Base-by-base conservation (phyloP, 2,888 invertebrate genomes). In the Drosophila lacicola region DNA sequence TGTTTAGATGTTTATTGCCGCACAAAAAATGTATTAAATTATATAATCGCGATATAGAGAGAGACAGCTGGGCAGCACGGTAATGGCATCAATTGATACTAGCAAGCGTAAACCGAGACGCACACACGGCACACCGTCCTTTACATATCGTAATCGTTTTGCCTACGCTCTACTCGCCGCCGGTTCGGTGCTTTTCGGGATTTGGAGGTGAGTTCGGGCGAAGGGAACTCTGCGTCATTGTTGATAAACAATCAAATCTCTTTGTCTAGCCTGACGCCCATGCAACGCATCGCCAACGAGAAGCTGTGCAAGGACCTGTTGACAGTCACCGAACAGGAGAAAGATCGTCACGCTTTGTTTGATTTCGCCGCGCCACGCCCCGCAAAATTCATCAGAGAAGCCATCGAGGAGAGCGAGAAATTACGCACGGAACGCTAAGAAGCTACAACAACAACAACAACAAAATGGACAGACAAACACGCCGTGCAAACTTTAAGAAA, bases 121-220 rank as follows among this genome's bases (percentile, higher is more conserved):
- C 92, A 91, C 95, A 67, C 93, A 93, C 91, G 95, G 95, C 79
- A 95, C 95, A 45, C 95, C 95, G 46, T 94, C 95, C 51, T 94
- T 93, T 74, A 89, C 82, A 70, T 93, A 93, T 65, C 92, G 95
- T 72, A 95, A 95, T 90, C 92, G 93, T 65, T 92, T 94, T 74
- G 94, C 94, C 11, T 78, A 92, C 19, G 93, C 93, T 33, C 67
- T 93, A 9, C 44, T 95, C 70, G 90, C 91, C 37, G 49, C 93
- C n/a, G 93, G 92, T 55, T 50, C 78, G 8, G 50, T 71, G 4
- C 25, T 90, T 11, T 92, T 92, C 74, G 87, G 79, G 0, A 58
- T 83, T 51, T 91, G 84, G 74, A 53, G 74, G 92, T 92, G 74
- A 88, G 80, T 63, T 1, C 8, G 36, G 14, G 11, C 19, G 17